A percentile compares a stretch with the other conserved stretches of the same genome.
Conservation (phyloP, 1,140 invertebrate genomes). For the Tetragnatha versicolor region DNA sequence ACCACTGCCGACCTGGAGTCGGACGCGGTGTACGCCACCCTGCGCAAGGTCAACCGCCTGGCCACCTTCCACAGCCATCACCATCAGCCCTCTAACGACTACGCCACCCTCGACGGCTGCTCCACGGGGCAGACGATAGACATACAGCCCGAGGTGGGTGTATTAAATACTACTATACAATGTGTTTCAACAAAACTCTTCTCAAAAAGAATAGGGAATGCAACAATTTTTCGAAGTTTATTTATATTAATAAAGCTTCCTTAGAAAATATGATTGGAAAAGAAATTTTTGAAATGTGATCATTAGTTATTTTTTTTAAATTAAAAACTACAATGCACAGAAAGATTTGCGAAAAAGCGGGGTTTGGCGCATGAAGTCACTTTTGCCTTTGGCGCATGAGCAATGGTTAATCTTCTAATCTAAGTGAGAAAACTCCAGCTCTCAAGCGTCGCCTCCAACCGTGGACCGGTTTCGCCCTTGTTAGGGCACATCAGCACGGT, state of each 20-base stretch:
- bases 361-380: too few species aligned
- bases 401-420: too few species aligned
- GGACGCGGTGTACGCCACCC: constrained; percentile 54
- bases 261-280: background rate
- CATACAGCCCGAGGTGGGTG: constrained; percentile 22
- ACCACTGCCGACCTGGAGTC: constrained; percentile 63
- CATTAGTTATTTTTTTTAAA: too few species aligned
- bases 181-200: constrained; percentile 66
- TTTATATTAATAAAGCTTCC: background rate
- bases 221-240: background rate
- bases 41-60: constrained; percentile 28
- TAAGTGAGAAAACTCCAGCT: too few species aligned
- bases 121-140: constrained; percentile 35
- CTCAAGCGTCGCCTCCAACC: too few species aligned
- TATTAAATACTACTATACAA: too few species aligned
- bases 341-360: too few species aligned
- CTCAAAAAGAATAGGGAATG: background rate
- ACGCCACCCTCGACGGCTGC: constrained; percentile 48
- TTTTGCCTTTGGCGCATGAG: too few species aligned
- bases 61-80: constrained; percentile 42
- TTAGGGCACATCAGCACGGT: too few species aligned
- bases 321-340: too few species aligned
- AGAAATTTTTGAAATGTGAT: too few species aligned
- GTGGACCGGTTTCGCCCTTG: too few species aligned
- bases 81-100: constrained; percentile 45